Evolutionary conservation across 2,888 invertebrate genomes (phyloP).

Genomic region (Diarsia rubi): DNA sequence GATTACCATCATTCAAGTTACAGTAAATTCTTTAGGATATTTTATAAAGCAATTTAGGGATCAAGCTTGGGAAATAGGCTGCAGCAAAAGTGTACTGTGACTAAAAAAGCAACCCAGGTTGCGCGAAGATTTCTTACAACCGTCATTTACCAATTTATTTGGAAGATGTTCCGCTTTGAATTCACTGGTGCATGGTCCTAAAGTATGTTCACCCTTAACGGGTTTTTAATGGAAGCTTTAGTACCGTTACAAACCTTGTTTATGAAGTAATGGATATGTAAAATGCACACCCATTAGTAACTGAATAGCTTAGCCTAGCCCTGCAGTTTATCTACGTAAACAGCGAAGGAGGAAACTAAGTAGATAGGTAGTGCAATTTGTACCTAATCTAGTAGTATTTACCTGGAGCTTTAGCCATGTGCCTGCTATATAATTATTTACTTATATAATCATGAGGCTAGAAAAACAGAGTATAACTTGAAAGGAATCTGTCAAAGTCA

Average conservation of each 20-base stretch:
- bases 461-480: neutral
- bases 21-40: neutral
- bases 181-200: neutral
- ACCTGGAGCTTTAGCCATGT: slow-evolving; percentile 21
- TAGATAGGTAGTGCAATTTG: slow-evolving; percentile 9
- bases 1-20: too few relatives aligned
- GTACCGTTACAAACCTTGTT: slow-evolving; percentile 21
- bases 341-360: slow-evolving; percentile 24
- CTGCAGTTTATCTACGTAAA: slow-evolving; percentile 33
- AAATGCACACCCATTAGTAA: slow-evolving; percentile 49
- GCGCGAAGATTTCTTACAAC: neutral
- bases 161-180: neutral
- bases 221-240: slow-evolving; percentile 35
- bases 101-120: neutral
- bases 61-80: neutral
- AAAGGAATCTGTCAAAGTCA: slow-evolving; percentile 8
- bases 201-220: slow-evolving; percentile 31
- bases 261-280: slow-evolving; percentile 44
- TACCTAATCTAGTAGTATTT: slow-evolving; percentile 24
- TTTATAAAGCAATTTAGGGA: too few relatives aligned
- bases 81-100: neutral
- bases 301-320: slow-evolving; percentile 22
- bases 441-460: neutral
- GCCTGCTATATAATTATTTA: slow-evolving; percentile 35
- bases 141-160: neutral